These are phyloP conservation scores for Lycaon pictus DNA, from an alignment of 2,113 vertebrate species.

Conservation along the genomic window DNA sequence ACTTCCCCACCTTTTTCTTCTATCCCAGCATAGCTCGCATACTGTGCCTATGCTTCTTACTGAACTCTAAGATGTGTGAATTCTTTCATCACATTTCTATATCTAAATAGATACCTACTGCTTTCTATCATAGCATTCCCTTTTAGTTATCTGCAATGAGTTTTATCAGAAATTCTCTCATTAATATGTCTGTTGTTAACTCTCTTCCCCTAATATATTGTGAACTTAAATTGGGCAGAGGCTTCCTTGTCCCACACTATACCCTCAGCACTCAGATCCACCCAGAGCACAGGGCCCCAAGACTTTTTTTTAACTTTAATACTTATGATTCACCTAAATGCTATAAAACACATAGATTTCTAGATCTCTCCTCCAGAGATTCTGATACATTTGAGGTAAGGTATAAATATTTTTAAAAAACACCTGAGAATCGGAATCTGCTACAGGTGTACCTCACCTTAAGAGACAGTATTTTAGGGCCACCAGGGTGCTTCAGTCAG, in stretches of 20 bases:
- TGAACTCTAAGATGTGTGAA: not conserved
- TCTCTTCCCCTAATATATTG: not conserved
- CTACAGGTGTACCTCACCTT: not conserved
- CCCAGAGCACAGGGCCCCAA: not conserved
- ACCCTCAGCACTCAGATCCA: not conserved
- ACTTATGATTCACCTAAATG: not conserved
- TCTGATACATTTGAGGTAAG: not conserved
- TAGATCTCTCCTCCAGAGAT: not conserved
- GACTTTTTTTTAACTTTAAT: not conserved
- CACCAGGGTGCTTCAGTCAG: not conserved
- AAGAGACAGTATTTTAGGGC: not conserved
- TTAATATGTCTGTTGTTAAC: not conserved
- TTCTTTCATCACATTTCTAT: not conserved
- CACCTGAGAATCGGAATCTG: not conserved
- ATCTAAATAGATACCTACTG: not conserved
- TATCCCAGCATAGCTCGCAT: not conserved
- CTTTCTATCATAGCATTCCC: not conserved
- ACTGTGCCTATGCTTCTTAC: not conserved
- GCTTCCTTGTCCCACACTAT: not conserved
- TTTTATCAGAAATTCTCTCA: not conserved
- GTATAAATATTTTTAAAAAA: not conserved
- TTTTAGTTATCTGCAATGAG: not conserved
- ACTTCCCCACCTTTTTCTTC: not conserved
- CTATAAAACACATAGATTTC: not conserved
- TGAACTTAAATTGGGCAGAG: not conserved